These are phyloP conservation scores for Myotis davidii DNA, from an alignment of 2,113 vertebrate species.

Conservation along the genomic window DNA sequence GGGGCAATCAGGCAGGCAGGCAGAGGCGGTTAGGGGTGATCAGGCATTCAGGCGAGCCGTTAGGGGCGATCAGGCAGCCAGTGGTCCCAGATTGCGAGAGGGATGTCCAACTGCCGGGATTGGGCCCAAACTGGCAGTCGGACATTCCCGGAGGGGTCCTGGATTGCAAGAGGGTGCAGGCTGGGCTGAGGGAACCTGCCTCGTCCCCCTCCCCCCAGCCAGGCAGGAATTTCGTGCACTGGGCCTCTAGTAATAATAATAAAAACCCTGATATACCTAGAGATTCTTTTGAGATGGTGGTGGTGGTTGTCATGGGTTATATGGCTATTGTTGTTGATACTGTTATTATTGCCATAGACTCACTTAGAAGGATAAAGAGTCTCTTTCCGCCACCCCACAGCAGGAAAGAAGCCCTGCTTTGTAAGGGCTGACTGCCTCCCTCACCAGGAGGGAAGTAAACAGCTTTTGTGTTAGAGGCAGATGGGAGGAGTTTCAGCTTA, in stretches of 20 bases:
- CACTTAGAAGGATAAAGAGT: neutral
- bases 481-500: neutral
- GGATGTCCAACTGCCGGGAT: too few species aligned
- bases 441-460: neutral
- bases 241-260: neutral
- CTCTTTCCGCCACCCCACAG: neutral
- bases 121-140: too few species aligned
- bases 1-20: too few species aligned
- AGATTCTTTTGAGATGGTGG: neutral
- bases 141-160: too few species aligned
- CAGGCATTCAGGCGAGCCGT: too few species aligned
- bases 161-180: too few species aligned
- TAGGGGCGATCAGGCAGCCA: too few species aligned
- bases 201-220: too few species aligned
- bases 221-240: too few species aligned
- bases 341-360: neutral
- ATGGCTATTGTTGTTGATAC: neutral
- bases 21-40: too few species aligned
- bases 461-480: neutral
- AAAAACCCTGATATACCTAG: neutral
- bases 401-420: neutral
- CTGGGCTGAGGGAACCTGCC: too few species aligned
- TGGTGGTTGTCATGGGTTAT: neutral
- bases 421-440: neutral
- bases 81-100: too few species aligned